Evolutionary conservation across 2,797 vertebrate species (phyloP), one percentile per base, ranked within the genome.

Genomic region (Acridotheres tristis): DNA sequence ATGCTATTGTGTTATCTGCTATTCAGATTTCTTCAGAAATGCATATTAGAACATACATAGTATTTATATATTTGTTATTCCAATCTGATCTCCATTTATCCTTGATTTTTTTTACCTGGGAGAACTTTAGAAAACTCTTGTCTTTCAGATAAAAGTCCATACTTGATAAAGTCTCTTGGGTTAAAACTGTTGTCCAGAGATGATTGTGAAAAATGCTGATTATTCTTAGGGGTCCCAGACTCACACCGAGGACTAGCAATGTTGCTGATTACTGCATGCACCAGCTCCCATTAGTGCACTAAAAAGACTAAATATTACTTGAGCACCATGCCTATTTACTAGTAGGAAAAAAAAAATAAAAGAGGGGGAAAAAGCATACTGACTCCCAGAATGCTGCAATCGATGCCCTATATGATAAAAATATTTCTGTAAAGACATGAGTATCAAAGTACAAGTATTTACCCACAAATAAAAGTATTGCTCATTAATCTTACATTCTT

Each of bases 1-100:
- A 80, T 63, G 50, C 45, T 74, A 29, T 27, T 29, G 53, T 67
- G 65, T 72, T 78, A 54, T 40, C 15, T 88, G 10, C 54, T 88
- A 27, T 68, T 87, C 53, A 42, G 7, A 42, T 85, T 96, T 88
- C 51, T 72, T 32, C 16, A 68, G 34, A 91, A 93, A 88, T 83
- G 13, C 17, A 7, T 61, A 55, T 65, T 59, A 83, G 22, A 77
- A 58, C 5, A 69, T 8, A 30, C 1, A 3, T 4, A 67, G 2
- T 48, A 27, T 74, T 80, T 9, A 27, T 69, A 16, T 51, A 20
- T 83, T 89, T 85, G 20, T 51, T 26, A 55, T 83, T 89, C 20
- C 23, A 47, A 11, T 47, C 40, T 40, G 34, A 30, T 82, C 53
- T 79, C 75, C 14, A 34, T 76, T 85, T 85, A 85, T 21, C 36